Evolutionary conservation across 1,140 invertebrate species (phyloP).

Genomic region (Lutraria rhynchaena): DNA sequence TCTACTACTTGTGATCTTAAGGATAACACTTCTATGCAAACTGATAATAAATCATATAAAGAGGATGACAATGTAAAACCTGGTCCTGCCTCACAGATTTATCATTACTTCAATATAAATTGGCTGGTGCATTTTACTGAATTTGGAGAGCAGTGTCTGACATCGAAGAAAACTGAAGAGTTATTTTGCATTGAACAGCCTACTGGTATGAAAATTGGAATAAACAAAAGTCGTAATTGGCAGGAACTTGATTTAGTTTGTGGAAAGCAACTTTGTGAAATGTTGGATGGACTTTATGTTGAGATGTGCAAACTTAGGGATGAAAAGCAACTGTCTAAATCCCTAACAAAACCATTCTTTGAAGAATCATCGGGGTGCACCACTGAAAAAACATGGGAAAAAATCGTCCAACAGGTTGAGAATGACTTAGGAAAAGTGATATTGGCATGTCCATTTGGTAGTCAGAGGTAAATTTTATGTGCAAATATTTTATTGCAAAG

Average conservation of each 20-base stretch:
- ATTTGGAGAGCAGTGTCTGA: constrained; percentile 71
- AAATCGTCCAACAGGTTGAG: constrained; percentile 68
- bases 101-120: constrained; percentile 71
- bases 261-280: constrained; percentile 65
- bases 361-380: constrained; percentile 22
- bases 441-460: constrained; percentile 78
- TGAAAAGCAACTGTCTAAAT: constrained; percentile 46
- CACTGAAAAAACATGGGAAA: constrained; percentile 65
- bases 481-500: too few species aligned
- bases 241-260: constrained; percentile 66
- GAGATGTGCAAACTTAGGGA: constrained; percentile 58
- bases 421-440: constrained; percentile 72
- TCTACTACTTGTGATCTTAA: too few species aligned
- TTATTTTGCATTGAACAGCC: constrained; percentile 50
- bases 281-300: constrained; percentile 55
- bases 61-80: too few species aligned
- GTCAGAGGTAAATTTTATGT: constrained; percentile 74
- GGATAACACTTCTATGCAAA: too few species aligned
- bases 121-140: constrained; percentile 68
- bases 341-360: constrained; percentile 62
- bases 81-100: constrained; percentile 12
- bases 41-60: too few species aligned
- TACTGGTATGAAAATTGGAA: constrained; percentile 31
- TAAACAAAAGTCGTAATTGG: constrained; percentile 77
- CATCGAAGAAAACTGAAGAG: constrained; percentile 66